Conservation (phyloP, 37 sponge, comb jelly and placozoan species). For the Mnemiopsis leidyi region DNA sequence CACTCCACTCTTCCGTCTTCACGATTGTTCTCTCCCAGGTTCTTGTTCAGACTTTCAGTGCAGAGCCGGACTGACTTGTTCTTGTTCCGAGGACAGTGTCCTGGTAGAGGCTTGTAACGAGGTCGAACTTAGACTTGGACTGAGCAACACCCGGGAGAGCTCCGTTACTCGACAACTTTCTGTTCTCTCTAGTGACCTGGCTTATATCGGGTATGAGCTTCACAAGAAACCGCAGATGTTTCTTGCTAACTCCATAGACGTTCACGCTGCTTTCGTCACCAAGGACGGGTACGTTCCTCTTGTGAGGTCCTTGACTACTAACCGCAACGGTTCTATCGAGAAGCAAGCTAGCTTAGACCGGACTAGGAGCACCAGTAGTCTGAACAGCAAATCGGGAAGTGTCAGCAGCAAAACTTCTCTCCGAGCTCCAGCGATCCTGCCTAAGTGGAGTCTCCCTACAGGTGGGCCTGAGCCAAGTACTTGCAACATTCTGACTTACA, state of each 20-base stretch:
- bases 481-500: neutral
- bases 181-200: neutral
- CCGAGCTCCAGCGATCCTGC: neutral
- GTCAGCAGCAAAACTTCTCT: neutral
- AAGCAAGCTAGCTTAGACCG: neutral
- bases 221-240: conserved; percentile 35
- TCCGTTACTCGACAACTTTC: neutral
- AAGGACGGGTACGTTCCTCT: conserved; percentile 4
- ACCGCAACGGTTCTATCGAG: neutral
- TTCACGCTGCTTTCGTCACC: neutral
- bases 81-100: neutral
- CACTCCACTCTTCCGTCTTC: conserved; percentile 43
- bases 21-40: neutral
- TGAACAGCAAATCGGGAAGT: neutral
- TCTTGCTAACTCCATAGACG: neutral
- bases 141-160: conserved; percentile 6
- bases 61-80: neutral
- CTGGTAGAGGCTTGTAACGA: neutral
- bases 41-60: neutral
- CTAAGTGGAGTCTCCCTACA: conserved; percentile 42
- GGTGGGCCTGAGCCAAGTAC: neutral
- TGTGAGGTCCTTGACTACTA: neutral
- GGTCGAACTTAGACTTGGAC: neutral
- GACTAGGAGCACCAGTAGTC: neutral
- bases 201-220: conserved; percentile 41